phyloP scores from a whole-genome alignment of 2,888 invertebrate species.

The Pyrrhia umbra region DNA sequence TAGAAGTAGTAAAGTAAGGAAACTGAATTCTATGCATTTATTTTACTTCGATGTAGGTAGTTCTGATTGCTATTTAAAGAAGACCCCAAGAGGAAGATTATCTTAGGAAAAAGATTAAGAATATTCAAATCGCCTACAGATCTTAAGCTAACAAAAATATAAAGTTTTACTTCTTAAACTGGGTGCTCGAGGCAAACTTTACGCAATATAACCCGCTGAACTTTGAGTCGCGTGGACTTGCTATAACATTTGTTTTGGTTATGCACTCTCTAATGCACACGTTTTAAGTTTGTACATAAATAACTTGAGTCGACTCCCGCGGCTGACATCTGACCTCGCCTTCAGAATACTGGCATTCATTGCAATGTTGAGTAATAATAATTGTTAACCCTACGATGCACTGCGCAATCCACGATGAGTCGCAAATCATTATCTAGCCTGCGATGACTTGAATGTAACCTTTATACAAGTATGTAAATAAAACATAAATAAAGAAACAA shows the following conservation, averaged over 20 bases:
- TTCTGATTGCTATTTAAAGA: too few species aligned
- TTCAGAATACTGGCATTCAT: conserved; percentile 52
- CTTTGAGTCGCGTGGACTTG: conserved; percentile 58
- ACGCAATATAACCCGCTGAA: conserved; percentile 56
- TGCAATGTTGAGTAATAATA: conserved; percentile 48
- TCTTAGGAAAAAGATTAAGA: conserved; percentile 20
- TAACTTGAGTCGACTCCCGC: conserved; percentile 58
- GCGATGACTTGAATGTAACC: conserved; percentile 13
- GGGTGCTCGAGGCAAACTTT: conserved; percentile 54
- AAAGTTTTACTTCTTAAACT: conserved; percentile 37
- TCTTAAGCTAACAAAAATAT: conserved; percentile 47
- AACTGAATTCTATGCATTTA: neutral
- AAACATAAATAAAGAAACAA: neutral
- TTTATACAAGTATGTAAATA: neutral
- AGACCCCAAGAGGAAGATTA: neutral
- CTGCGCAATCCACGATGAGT: conserved; percentile 45
- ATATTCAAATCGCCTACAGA: conserved; percentile 34
- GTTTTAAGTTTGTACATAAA: conserved; percentile 65
- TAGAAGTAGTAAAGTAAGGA: neutral
- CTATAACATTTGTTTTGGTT: conserved; percentile 64
- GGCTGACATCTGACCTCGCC: conserved; percentile 71
- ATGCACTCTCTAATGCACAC: conserved; percentile 64
- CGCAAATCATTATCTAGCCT: conserved; percentile 12
- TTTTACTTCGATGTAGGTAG: too few species aligned
- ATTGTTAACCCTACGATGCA: conserved; percentile 43